Percentiles rank a stretch among this genome's conserved stretches.
Conservation (phyloP, 2,888 invertebrate genomes). For the Drymonia ruficornis region DNA sequence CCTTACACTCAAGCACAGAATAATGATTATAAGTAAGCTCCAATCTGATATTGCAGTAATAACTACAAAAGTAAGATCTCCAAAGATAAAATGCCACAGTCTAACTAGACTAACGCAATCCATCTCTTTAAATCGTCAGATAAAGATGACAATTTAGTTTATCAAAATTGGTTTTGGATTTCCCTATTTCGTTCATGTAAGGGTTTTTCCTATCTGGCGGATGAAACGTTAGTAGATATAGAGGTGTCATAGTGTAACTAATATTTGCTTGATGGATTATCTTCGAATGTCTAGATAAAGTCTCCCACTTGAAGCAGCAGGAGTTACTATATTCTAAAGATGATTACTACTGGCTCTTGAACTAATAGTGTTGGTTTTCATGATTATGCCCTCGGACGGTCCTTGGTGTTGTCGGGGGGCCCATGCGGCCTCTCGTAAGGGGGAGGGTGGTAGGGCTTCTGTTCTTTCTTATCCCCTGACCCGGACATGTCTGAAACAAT, state of each 20-base stretch:
- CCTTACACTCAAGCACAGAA: too few species aligned
- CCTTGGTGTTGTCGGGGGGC: conserved; percentile 49
- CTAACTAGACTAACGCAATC: too few species aligned
- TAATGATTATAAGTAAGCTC: too few species aligned
- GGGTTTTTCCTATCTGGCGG: background rate
- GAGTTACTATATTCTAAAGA: background rate
- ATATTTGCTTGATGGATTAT: background rate
- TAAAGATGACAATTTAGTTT: background rate
- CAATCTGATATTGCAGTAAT: background rate
- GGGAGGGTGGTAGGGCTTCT: conserved; percentile 58
- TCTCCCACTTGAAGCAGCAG: background rate
- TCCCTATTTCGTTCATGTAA: background rate
- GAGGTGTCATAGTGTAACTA: background rate
- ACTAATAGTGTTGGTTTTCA: background rate
- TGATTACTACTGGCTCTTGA: too few species aligned
- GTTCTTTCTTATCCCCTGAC: conserved; percentile 51
- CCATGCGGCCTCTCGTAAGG: conserved; percentile 56
- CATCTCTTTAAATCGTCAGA: background rate
- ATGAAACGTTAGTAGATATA: background rate
- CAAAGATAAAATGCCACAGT: too few species aligned
- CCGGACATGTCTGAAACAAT: conserved; percentile 53
- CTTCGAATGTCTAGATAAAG: background rate
- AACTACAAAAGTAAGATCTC: too few species aligned
- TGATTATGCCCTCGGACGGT: conserved; percentile 40
- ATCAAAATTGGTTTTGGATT: background rate